These are phyloP conservation scores for Pseudorasbora parva DNA, from an alignment of 2,113 vertebrate species.

Conservation along the genomic window DNA sequence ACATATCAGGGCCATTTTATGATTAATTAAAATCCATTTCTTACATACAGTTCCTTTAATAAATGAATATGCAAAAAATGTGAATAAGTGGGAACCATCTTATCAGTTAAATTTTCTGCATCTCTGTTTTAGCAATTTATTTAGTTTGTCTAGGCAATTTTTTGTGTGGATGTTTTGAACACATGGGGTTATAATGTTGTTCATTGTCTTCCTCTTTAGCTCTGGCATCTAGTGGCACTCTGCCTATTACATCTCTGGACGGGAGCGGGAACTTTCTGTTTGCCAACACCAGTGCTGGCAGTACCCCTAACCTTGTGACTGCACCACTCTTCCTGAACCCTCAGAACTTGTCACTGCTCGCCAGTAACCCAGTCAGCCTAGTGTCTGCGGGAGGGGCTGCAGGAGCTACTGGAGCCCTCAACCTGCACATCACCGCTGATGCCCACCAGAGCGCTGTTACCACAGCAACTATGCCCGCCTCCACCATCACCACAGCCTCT, in stretches of 20 bases:
- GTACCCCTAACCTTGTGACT: constrained; percentile 92
- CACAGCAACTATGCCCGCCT: constrained; percentile 82
- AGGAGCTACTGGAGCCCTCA: constrained; percentile 82
- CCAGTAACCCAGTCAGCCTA: constrained; percentile 98
- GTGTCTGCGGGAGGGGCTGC: constrained; percentile 85
- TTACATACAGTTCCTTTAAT: too few species aligned
- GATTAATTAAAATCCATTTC: too few species aligned
- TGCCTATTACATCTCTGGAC: constrained; percentile 96
- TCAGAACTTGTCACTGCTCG: constrained; percentile 98
- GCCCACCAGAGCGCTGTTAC: constrained; percentile 88
- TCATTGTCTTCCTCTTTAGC: constrained; percentile 72
- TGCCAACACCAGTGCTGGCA: constrained; percentile 84
- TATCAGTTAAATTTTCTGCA: neutral
- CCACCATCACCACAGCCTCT: constrained; percentile 96
- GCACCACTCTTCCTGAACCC: constrained; percentile 97
- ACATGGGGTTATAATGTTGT: neutral
- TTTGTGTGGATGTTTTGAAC: neutral
- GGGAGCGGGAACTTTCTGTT: constrained; percentile 93
- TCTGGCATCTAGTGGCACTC: constrained; percentile 91
- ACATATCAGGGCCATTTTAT: too few species aligned
- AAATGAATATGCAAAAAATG: neutral
- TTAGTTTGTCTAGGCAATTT: neutral
- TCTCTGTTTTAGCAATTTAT: neutral
- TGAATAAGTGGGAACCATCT: neutral
- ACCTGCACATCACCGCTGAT: constrained; percentile 89